These are phyloP conservation scores for Gavia stellata DNA, from an alignment of 2,113 vertebrate species.

Conservation along the genomic window DNA sequence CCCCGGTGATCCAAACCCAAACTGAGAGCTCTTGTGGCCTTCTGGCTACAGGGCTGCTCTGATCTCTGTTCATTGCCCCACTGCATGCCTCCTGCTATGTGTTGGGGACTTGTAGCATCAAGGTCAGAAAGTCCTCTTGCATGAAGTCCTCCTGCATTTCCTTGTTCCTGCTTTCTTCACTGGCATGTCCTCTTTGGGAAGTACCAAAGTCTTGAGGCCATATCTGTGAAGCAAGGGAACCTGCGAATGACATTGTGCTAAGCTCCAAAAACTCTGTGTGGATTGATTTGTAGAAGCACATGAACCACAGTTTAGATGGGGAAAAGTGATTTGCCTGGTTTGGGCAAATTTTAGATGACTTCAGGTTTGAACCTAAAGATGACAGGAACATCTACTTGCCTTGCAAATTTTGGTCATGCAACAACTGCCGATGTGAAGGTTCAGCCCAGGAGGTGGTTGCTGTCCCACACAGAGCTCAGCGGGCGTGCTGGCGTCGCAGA, in stretches of 20 bases:
- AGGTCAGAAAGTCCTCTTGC: background rate
- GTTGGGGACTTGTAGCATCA: background rate
- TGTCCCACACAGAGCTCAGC: background rate
- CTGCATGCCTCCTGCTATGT: background rate
- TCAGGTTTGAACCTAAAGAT: background rate
- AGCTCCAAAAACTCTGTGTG: background rate
- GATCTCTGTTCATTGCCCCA: background rate
- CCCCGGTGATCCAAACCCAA: background rate
- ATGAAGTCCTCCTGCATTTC: background rate
- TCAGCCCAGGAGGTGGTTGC: background rate
- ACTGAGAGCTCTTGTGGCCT: background rate
- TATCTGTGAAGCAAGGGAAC: background rate
- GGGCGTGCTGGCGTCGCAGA: background rate
- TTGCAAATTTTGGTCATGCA: background rate
- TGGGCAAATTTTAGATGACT: background rate
- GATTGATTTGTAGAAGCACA: background rate
- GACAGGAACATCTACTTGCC: background rate
- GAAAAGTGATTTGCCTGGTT: background rate
- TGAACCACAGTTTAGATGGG: accelerated
- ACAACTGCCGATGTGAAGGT: accelerated
- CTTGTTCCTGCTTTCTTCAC: background rate
- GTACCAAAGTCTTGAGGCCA: accelerated
- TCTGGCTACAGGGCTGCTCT: background rate
- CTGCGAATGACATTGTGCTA: accelerated
- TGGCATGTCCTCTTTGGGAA: background rate